These are phyloP conservation scores for Boloria euphrosyne DNA, from an alignment of 2,888 invertebrate genomes.

Conservation along the genomic window DNA sequence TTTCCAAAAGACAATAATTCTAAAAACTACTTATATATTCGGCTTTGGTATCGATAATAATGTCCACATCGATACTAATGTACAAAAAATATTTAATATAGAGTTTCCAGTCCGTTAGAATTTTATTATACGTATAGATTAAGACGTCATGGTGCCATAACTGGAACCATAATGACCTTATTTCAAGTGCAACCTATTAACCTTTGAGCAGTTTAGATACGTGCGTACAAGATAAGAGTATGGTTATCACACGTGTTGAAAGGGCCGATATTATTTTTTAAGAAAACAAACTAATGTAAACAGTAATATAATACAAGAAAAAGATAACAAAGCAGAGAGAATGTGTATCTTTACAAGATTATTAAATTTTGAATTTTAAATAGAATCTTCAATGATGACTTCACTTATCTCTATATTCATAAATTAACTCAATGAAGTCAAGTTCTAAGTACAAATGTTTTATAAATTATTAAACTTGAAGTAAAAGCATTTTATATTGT, in stretches of 20 bases:
- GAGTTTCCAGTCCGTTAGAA: too few species aligned
- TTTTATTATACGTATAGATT: not conserved
- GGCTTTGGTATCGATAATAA: too few species aligned
- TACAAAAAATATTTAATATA: too few species aligned
- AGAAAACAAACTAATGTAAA: conserved; percentile 1
- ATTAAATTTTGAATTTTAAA: not conserved
- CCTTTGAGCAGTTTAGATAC: conserved; percentile 21
- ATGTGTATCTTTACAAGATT: not conserved
- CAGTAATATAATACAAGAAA: not conserved
- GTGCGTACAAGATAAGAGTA: conserved; percentile 17
- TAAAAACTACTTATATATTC: too few species aligned
- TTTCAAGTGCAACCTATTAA: conserved; percentile 24
- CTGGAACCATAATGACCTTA: conserved; percentile 4
- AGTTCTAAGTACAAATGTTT: too few species aligned
- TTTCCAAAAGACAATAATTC: too few species aligned
- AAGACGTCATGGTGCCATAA: conserved; percentile 11
- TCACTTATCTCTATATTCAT: too few species aligned
- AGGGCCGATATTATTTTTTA: conserved; percentile 6
- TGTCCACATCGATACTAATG: too few species aligned
- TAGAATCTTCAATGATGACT: too few species aligned
- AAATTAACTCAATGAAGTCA: too few species aligned
- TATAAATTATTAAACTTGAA: too few species aligned
- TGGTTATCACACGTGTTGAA: conserved; percentile 19
- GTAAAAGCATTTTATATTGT: not conserved
- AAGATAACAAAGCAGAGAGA: not conserved